Evolutionary conservation across 2,113 vertebrate species (phyloP), one percentile per base, ranked within the genome.

Genomic region (Mormyrus iriodes): DNA sequence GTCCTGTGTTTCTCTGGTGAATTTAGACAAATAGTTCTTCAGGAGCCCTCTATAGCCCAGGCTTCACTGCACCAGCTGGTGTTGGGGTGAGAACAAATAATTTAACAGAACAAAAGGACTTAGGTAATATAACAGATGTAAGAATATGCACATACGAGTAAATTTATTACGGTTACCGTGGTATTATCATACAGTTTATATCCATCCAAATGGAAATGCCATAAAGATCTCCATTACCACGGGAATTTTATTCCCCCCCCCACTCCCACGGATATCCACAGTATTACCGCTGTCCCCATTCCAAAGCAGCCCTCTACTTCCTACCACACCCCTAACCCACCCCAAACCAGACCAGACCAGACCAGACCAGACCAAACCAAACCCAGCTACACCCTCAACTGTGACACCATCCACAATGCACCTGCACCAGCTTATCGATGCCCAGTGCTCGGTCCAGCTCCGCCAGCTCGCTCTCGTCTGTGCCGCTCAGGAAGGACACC

Each of bases 391-490:
- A 52, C 46, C 84, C n/a, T 5, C 48, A 52, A n/a, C 6, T 27
- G 12, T 17, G 46, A 31, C n/a, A 31, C 15, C 42, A 83, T 13
- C 19, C 79, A 27, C 48, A 27, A 27, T 13, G 48, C 24, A 98
- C 98, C 97, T 99, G 98, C 8, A 99, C 97, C 82, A 99, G 95
- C 90, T 99, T 98, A 94, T 99, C 98, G 3, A 99, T 99, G 17
- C 98, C 98, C 53, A 99, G 95, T 0, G 98, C 98, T 85, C 97
- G 96, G 93, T 99, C 98, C 90, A 99, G 95, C 91, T 98, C 97
- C 0, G 96, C 98, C 90, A 99, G 95, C 90, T 99, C 97, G 0
- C 96, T 98, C 94, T 99, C 98, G 2, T 99, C 97, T n/a, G 98
- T 98, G 90, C 97, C 97, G n/a, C 97, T 99, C 91, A 99, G 97